Evolutionary conservation across 2,113 vertebrate genomes (phyloP).

Genomic region (Empidonax alnorum): DNA sequence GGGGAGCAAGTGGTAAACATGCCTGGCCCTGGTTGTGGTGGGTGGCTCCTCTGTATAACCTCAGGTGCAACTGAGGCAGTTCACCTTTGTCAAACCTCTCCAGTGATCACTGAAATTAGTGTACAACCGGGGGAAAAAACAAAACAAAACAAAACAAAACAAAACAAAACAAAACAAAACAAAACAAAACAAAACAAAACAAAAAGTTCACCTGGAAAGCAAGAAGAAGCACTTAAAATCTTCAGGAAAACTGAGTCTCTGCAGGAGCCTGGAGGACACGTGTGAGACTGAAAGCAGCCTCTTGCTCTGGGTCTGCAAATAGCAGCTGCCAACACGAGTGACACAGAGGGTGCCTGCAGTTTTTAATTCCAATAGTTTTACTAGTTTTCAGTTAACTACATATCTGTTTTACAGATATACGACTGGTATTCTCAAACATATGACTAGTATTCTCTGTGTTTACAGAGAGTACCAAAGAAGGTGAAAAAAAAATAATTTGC

Average conservation of each 20-base stretch:
- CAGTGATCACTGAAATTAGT: neutral
- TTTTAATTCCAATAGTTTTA: neutral
- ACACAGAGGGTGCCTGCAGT: neutral
- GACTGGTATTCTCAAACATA: neutral
- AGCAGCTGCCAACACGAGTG: neutral
- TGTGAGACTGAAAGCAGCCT: neutral
- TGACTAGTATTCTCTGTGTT: neutral
- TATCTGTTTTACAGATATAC: neutral
- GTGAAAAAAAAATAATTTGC: neutral
- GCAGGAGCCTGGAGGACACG: neutral
- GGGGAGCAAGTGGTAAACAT: neutral
- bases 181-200: too few relatives aligned
- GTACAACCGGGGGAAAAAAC: too few relatives aligned
- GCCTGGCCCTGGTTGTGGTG: neutral
- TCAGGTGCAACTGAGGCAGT: neutral
- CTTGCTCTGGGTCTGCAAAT: neutral
- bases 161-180: neutral
- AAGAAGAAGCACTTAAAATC: neutral
- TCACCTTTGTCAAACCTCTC: neutral
- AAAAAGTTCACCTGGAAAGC: neutral
- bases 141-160: neutral
- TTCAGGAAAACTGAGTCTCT: neutral
- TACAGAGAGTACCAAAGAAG: neutral
- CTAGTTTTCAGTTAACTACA: neutral
- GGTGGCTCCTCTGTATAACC: neutral